Conservation (phyloP, 2,113 vertebrate species). For the Anser brachyrhynchus region DNA sequence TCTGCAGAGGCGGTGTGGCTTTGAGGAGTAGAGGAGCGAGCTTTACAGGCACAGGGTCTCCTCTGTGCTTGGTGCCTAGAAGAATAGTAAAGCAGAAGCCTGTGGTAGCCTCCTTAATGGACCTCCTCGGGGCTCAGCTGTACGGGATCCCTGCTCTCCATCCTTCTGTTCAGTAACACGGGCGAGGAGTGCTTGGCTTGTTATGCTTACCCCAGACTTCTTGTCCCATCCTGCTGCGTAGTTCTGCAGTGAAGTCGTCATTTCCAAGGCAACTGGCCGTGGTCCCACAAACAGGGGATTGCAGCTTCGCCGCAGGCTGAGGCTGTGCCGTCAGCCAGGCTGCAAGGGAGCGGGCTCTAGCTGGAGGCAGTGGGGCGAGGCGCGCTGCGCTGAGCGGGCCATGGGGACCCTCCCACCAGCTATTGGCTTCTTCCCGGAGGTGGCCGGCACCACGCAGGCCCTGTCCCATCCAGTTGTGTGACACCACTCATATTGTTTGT, state of each 20-base stretch:
- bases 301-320: slow-evolving; percentile 52
- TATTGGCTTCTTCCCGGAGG: background rate
- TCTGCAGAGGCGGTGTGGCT: background rate
- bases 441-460: background rate
- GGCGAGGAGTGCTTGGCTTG: background rate
- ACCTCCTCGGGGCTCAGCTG: rapidly evolving
- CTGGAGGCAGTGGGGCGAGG: no score
- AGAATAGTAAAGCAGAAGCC: background rate
- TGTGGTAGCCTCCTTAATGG: background rate
- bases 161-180: background rate
- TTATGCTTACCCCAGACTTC: background rate
- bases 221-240: background rate
- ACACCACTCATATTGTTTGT: background rate
- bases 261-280: slow-evolving; percentile 72
- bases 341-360: background rate
- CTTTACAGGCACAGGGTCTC: background rate
- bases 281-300: slow-evolving; percentile 60
- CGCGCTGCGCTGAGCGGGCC: no score
- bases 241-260: slow-evolving; percentile 48
- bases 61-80: background rate
- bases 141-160: background rate
- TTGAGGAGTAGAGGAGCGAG: background rate
- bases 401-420: no score
- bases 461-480: background rate
- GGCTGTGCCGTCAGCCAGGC: slow-evolving; percentile 41